phyloP scores from a whole-genome alignment of 2,797 vertebrate species.

The Decapterus maruadsi region DNA sequence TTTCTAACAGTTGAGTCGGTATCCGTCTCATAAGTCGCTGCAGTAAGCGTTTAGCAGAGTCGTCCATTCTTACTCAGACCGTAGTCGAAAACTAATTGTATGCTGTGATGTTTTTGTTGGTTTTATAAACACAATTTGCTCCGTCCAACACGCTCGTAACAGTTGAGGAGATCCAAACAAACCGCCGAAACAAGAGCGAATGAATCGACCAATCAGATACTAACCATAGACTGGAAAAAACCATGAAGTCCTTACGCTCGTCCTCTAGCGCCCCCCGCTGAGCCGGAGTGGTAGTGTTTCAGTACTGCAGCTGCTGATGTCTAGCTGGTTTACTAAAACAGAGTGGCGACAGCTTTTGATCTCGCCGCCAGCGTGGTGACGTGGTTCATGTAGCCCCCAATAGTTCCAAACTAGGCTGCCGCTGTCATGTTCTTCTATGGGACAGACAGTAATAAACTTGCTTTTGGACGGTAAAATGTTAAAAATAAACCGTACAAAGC shows the following conservation, averaged over 20 bases:
- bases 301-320: too few species aligned
- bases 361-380: too few species aligned
- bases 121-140: rapidly evolving
- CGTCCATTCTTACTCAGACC: constrained; percentile 79
- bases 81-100: rapidly evolving
- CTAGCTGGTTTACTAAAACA: too few species aligned
- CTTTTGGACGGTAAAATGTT: too few species aligned
- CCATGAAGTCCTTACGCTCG: rapidly evolving
- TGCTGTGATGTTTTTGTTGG: not conserved
- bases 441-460: too few species aligned
- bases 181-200: constrained; percentile 49
- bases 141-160: rapidly evolving
- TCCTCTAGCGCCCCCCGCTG: constrained; percentile 45
- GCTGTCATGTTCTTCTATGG: too few species aligned
- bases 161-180: constrained; percentile 55
- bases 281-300: constrained; percentile 38
- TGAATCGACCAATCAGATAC: constrained; percentile 73
- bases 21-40: constrained; percentile 87
- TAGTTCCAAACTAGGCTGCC: too few species aligned
- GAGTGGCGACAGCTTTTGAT: too few species aligned
- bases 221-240: too few species aligned
- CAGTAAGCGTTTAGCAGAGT: constrained; percentile 79
- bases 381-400: too few species aligned
- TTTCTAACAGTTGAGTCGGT: constrained; percentile 76
- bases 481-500: too few species aligned